A percentile compares a stretch with the other conserved stretches of the same genome.
Evolutionary conservation across 2,113 vertebrate genomes (phyloP).

Genomic region (pig (Sus scrofa)): DNA sequence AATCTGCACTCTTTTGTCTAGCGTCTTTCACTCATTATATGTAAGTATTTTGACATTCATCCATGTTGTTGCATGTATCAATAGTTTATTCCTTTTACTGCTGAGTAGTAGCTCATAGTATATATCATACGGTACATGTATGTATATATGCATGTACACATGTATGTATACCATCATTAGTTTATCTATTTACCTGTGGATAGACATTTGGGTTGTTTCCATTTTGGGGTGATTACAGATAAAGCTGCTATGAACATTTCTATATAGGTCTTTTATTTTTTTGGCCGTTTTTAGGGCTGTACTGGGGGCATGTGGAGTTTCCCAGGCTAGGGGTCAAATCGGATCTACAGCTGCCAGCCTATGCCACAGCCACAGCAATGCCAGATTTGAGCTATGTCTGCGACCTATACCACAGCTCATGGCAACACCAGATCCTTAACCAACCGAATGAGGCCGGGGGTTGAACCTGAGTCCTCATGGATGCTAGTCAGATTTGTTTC

Average conservation of each 20-base stretch:
- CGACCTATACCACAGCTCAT: too few relatives aligned
- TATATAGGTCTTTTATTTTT: not conserved
- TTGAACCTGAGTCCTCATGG: too few relatives aligned
- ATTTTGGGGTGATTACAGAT: not conserved
- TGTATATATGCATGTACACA: not conserved
- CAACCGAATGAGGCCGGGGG: too few relatives aligned
- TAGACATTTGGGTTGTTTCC: not conserved
- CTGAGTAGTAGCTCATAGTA: not conserved
- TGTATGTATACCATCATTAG: not conserved
- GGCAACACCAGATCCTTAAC: too few relatives aligned
- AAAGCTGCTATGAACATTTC: slow-evolving; percentile 17
- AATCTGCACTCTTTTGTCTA: not conserved
- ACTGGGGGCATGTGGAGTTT: too few relatives aligned
- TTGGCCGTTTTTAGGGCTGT: too few relatives aligned
- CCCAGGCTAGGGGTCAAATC: too few relatives aligned
- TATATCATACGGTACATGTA: not conserved
- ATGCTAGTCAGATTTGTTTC: too few relatives aligned
- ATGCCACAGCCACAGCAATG: too few relatives aligned
- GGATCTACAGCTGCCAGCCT: too few relatives aligned
- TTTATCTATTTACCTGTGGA: not conserved
- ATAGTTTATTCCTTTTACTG: slow-evolving; percentile 14
- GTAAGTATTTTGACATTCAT: slow-evolving; percentile 1
- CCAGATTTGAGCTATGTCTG: too few relatives aligned
- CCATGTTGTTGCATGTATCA: not conserved
- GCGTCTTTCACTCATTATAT: not conserved